Base-by-base conservation (phyloP, 2,113 vertebrate species). In the Oriolus oriolus region DNA sequence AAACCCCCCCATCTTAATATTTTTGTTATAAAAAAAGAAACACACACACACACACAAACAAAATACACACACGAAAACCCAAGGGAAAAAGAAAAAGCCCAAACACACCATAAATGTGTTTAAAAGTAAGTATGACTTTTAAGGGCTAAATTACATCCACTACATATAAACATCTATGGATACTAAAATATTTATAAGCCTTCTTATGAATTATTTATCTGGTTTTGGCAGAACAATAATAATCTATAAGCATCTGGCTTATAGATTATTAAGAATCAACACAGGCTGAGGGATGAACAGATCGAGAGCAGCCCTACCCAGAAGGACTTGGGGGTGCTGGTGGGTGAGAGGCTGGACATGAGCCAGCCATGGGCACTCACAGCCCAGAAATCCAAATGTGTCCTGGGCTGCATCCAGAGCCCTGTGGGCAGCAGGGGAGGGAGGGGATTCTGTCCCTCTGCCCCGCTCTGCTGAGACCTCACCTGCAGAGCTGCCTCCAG, bases 1-100 rank as follows among this genome's bases (percentile, higher is more conserved):
- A 69, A 73, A 63, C 3, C 4, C 0, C 0, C 1, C 14, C 17
- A 52, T 9, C 6, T 60, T 16, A 11, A 45, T 39, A n/a, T 24
- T 45, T 45, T 63, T 41, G 30, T 54, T 89, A 17, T 37, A 60
- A 31, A 80, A 30, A 27, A 4, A 6, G 3, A 24, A 24, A 14
- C 30, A 2, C 13, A 21, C 10, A 16, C 17, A 60, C 50, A 24
- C 18, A n/a, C 17, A 57, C 18, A 65, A 66, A 28, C 19, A 39
- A n/a, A 64, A 24, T 6, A 41, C 12, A 16, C 6, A 11, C 31
- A 54, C 5, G 41, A 31, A 42, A 11, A 1, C 5, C 9, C 31
- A 52, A 31, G 30, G 23, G 45, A 45, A 35, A 35, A 35, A 18
- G 10, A 64, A 64, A 28, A 11, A 56, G 2, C 6, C 31, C 16